These are phyloP conservation scores for Epinephelus moara DNA, from an alignment of 2,113 vertebrate species.

Conservation along the genomic window DNA sequence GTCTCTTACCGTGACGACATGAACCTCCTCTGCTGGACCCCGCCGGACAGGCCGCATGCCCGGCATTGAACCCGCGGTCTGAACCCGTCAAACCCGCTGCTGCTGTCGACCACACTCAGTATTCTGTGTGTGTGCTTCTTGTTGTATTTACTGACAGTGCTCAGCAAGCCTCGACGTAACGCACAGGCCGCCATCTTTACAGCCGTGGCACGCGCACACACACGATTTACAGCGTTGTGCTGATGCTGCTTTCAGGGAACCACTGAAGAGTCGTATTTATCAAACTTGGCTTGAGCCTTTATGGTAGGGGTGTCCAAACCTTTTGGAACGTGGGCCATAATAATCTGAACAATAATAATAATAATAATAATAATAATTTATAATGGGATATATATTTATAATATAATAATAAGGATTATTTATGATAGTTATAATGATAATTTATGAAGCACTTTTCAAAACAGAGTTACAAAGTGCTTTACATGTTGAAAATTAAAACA, in stretches of 20 bases:
- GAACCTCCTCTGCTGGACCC: constrained; percentile 75
- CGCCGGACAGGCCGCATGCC: constrained; percentile 66
- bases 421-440: too few relatives aligned
- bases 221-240: not conserved
- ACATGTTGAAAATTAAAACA: too few relatives aligned
- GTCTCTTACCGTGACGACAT: constrained; percentile 86
- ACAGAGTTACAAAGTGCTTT: too few relatives aligned
- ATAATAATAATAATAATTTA: too few relatives aligned
- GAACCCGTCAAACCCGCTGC: constrained; percentile 56
- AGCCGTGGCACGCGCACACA: not conserved
- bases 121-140: constrained; percentile 76
- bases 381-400: too few relatives aligned
- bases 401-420: too few relatives aligned
- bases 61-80: constrained; percentile 70
- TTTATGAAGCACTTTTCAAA: too few relatives aligned
- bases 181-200: constrained; percentile 84
- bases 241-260: constrained; percentile 41
- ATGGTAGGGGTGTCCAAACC: too few relatives aligned
- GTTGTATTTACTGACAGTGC: constrained; percentile 79
- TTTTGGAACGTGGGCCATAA: too few relatives aligned
- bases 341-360: too few relatives aligned
- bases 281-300: not conserved
- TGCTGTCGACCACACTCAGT: constrained; percentile 68
- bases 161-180: constrained; percentile 78
- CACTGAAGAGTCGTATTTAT: not conserved